These are phyloP conservation scores for Amblyopsis hoosieri DNA, from an alignment of 2,797 vertebrate species.

Conservation along the genomic window DNA sequence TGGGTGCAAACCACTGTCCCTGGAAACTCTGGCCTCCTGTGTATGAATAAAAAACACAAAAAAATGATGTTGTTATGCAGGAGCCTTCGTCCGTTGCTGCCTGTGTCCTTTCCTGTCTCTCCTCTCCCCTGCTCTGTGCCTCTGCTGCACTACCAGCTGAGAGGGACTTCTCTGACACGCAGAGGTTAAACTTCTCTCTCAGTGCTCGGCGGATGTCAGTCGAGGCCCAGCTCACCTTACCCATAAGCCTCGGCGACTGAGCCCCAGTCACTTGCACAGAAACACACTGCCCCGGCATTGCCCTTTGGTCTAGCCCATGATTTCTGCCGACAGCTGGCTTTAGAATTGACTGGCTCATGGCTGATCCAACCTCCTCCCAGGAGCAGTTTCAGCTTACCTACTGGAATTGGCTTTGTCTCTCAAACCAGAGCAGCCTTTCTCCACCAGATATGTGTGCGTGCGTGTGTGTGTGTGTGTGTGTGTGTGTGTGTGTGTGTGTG, in stretches of 20 bases:
- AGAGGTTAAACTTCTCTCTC: constrained; percentile 84
- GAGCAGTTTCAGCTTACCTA: constrained; percentile 38
- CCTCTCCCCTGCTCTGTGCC: constrained; percentile 50
- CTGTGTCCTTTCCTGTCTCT: constrained; percentile 48
- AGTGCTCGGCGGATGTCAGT: constrained; percentile 69
- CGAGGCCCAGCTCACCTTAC: constrained; percentile 77
- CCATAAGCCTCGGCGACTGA: constrained; percentile 63
- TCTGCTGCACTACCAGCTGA: constrained; percentile 59
- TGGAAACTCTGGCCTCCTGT: constrained; percentile 53
- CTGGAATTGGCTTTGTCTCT: constrained; percentile 43
- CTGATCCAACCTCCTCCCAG: constrained; percentile 29
- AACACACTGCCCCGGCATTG: constrained; percentile 78
- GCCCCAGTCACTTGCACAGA: constrained; percentile 67
- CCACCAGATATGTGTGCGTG: background rate
- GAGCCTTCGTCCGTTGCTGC: constrained; percentile 32
- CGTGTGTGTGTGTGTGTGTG: too few species aligned
- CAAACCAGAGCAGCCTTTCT: constrained; percentile 31
- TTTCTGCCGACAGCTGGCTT: constrained; percentile 77
- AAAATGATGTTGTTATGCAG: constrained; percentile 65
- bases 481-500: too few species aligned
- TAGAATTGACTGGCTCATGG: constrained; percentile 49
- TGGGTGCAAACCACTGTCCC: constrained; percentile 72
- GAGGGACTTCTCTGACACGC: constrained; percentile 65
- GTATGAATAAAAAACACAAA: constrained; percentile 39
- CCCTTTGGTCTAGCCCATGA: constrained; percentile 79